Base-by-base conservation (phyloP, 2,888 invertebrate genomes). In the Ormia ochracea region DNA sequence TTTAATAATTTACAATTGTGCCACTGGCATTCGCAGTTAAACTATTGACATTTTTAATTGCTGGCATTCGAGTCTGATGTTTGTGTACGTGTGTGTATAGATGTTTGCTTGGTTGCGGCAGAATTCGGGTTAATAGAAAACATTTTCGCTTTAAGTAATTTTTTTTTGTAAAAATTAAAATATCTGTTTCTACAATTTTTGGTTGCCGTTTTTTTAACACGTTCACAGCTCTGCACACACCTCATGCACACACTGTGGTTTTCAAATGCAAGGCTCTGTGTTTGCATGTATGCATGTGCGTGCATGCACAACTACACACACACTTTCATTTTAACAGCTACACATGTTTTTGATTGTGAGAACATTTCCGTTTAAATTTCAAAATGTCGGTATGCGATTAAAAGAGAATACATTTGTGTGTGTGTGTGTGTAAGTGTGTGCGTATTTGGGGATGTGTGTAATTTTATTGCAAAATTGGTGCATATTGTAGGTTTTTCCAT, bases 71-170 rank as follows among this genome's bases (percentile, higher is more conserved):
- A 38, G 52, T 52, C 43, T 26, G 23, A 23, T 61, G 36, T 68
- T 58, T 45, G 12, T 21, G 48, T 50, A n/a, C 43, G 5, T 45
- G 28, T 41, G 56, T 52, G 17, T 58, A n/a, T 23, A 41, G 28
- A 59, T 56, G 6, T 23, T 14, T 33, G 19, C 48, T 45, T 56
- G 26, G 26, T 50, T 52, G 48, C 28, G 50, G 26, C 41, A 45
- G 52, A 26, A 73, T 58, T 65, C 52, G 38, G 59, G 74, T 79
- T 79, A 74, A 74, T 79, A 69, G 69, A 74, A 78, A 69, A 69
- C 72, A 36, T 72, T 73, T 45, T 48, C 10, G 23, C 52, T 70
- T 70, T 45, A 59, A 45, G 33, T 63, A 36, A 26, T 14, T 45
- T 26, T n/a, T n/a, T 63, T 54, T 54, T 63, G 54, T 28, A 19